Evolutionary conservation across 2,797 vertebrate species (phyloP).

Genomic region (Carduelis carduelis): DNA sequence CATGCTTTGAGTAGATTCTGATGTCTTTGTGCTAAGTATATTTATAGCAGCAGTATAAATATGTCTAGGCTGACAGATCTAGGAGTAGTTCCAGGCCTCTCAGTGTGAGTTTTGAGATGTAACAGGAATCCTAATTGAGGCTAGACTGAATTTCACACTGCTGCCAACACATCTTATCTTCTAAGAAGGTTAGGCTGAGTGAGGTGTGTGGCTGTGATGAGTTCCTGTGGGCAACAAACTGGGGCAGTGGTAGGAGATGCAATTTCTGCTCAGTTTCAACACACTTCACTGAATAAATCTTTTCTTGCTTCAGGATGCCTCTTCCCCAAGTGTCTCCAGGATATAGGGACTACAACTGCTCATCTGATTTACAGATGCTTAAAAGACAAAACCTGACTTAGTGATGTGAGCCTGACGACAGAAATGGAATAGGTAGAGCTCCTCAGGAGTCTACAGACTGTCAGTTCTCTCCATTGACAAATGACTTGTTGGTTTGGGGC

Average conservation of each 20-base stretch:
- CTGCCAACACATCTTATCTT: background rate
- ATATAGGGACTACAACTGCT: background rate
- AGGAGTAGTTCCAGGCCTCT: background rate
- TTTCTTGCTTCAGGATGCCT: background rate
- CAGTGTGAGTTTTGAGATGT: background rate
- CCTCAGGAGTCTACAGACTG: background rate
- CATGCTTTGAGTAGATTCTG: background rate
- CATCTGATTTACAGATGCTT: background rate
- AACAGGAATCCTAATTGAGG: background rate
- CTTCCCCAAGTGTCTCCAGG: background rate
- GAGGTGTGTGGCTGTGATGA: background rate
- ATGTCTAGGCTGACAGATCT: background rate
- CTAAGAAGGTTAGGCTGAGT: background rate
- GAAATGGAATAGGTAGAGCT: background rate
- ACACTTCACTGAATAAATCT: background rate
- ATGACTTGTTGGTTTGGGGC: background rate
- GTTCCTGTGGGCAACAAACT: background rate
- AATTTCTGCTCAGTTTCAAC: background rate
- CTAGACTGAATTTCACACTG: background rate
- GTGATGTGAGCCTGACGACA: background rate
- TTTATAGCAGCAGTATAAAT: background rate
- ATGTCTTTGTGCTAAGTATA: background rate
- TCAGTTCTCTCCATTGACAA: background rate
- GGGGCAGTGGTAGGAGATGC: background rate
- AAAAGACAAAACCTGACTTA: background rate